Percentiles rank a stretch among this genome's conserved stretches.
phyloP scores from a whole-genome alignment of 2,797 vertebrate species.

The Tadarida brasiliensis region DNA sequence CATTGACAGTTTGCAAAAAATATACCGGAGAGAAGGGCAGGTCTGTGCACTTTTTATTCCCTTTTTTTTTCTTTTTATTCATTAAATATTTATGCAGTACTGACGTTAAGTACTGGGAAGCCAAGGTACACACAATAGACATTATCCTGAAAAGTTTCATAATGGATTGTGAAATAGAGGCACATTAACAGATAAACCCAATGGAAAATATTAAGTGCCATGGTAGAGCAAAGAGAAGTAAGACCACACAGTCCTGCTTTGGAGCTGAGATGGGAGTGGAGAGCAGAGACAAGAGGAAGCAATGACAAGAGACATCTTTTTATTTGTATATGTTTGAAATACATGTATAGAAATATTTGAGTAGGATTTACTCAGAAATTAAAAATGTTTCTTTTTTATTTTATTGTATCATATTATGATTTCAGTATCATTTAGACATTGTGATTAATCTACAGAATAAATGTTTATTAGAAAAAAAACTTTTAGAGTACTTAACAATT shows the following conservation, averaged over 20 bases:
- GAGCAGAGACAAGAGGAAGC: neutral
- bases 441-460: neutral
- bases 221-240: neutral
- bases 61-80: neutral
- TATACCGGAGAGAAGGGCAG: neutral
- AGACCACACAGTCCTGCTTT: neutral
- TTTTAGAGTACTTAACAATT: neutral
- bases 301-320: neutral
- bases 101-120: neutral
- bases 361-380: neutral
- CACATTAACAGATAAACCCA: neutral
- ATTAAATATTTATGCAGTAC: conserved; percentile 19
- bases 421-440: neutral
- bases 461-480: conserved; percentile 3
- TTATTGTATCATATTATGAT: neutral
- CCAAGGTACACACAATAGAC: neutral
- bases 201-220: neutral
- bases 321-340: neutral
- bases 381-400: neutral
- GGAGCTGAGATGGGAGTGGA: neutral
- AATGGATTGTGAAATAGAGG: neutral
- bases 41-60: neutral
- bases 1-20: neutral
- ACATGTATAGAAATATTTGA: neutral
- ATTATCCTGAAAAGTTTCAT: neutral